These are phyloP conservation scores for Mystacides longicornis DNA, from an alignment of 2,888 invertebrate genomes.

Conservation along the genomic window DNA sequence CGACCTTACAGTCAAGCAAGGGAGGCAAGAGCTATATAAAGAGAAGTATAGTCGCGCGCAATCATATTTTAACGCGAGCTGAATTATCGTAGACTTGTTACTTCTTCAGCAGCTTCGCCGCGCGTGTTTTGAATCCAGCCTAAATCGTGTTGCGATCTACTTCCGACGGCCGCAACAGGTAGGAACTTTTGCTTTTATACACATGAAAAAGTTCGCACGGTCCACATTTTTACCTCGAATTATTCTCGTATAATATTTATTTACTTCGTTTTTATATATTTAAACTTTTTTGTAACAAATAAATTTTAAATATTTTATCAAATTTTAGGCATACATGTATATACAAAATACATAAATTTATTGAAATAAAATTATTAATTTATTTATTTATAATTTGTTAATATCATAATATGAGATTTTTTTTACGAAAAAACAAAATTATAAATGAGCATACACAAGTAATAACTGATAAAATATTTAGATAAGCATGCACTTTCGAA, in stretches of 20 bases:
- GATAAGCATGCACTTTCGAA: too few species aligned
- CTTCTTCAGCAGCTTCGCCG: background rate
- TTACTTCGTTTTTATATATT: too few species aligned
- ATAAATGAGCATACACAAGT: too few species aligned
- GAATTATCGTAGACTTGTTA: slow-evolving; percentile 3
- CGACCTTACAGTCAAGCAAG: background rate
- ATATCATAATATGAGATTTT: too few species aligned
- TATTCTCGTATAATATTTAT: background rate
- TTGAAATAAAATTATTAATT: too few species aligned
- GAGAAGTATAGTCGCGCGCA: slow-evolving; percentile 1
- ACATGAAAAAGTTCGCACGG: background rate
- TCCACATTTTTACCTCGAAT: background rate
- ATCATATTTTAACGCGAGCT: slow-evolving; percentile 7
- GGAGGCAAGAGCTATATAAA: background rate
- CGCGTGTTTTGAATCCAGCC: slow-evolving; percentile 1
- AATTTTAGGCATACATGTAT: too few species aligned
- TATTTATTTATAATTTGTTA: too few species aligned
- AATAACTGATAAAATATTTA: too few species aligned
- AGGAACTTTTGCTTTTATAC: slow-evolving; percentile 1
- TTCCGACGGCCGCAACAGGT: slow-evolving; percentile 11
- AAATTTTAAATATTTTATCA: too few species aligned
- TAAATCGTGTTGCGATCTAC: slow-evolving; percentile 7
- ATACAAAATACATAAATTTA: too few species aligned
- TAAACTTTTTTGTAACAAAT: too few species aligned
- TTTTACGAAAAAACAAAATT: too few species aligned